These are phyloP conservation scores for Crocodylus rhombifer DNA, from an alignment of 2,797 vertebrate species.

Conservation along the genomic window DNA sequence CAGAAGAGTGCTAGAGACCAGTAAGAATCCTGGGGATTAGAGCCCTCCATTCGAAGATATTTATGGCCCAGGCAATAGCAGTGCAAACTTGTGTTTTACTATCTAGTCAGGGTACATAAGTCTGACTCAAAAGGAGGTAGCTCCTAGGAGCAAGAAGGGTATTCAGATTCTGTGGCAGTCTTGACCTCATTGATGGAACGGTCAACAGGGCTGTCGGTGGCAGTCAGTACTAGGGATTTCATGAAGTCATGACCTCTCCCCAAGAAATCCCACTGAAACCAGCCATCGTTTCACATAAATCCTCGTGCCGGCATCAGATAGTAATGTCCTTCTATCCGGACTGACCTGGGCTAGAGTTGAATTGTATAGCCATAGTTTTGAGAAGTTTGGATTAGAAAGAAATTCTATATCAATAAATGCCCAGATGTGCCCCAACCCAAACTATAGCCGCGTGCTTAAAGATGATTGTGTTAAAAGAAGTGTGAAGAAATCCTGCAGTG, in stretches of 20 bases:
- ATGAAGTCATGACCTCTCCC: rapidly evolving
- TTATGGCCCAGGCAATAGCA: neutral
- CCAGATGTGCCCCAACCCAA: neutral
- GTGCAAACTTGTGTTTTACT: too few relatives aligned
- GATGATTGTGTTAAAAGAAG: too few relatives aligned
- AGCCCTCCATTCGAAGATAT: neutral
- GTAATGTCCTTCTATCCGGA: neutral
- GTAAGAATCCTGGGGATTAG: neutral
- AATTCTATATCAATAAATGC: neutral
- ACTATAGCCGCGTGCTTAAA: neutral
- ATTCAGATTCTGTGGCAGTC: neutral
- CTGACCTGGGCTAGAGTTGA: neutral
- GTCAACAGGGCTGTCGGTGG: neutral
- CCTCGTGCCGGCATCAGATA: neutral
- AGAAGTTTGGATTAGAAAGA: neutral
- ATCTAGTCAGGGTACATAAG: neutral
- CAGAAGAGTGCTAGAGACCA: neutral
- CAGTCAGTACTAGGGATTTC: rapidly evolving
- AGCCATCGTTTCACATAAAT: neutral
- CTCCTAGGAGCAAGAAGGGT: neutral
- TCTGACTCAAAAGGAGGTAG: neutral
- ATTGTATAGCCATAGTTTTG: neutral
- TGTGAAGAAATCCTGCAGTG: neutral
- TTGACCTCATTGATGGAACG: rapidly evolving
- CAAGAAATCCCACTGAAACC: neutral